Percentiles rank a stretch among this genome's conserved stretches.
phyloP scores from a whole-genome alignment of 64 coral and sea anemone species.

The Anthopleura sola region DNA sequence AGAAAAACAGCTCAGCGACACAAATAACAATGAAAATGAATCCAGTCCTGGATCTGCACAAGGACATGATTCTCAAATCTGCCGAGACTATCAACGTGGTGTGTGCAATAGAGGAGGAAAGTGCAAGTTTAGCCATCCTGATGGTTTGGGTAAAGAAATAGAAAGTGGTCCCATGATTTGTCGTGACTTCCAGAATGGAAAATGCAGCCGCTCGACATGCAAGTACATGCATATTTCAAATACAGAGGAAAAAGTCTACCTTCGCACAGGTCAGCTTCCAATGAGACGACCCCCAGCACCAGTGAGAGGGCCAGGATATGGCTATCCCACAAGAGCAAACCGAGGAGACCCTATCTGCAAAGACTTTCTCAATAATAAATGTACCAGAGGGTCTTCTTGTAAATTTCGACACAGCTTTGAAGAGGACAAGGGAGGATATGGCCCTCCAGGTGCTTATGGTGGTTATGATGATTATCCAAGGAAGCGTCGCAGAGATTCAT shows the following conservation, averaged over 20 bases:
- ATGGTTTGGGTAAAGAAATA: conserved; percentile 77
- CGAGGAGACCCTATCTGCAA: conserved; percentile 83
- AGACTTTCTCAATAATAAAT: conserved; percentile 94
- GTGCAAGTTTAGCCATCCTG: conserved; percentile 93
- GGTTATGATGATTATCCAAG: conserved; percentile 58
- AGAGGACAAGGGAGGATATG: conserved; percentile 53
- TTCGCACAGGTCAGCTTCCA: conserved; percentile 83
- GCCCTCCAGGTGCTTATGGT: conserved; percentile 43
- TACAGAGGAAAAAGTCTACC: conserved; percentile 83
- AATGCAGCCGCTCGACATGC: conserved; percentile 79
- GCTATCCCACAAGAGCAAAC: conserved; percentile 58
- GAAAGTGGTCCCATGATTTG: conserved; percentile 96
- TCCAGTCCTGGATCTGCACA: not conserved
- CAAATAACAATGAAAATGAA: conserved; percentile 64
- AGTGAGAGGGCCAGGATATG: conserved; percentile 11
- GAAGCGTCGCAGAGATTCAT: conserved; percentile 70
- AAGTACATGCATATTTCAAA: conserved; percentile 92
- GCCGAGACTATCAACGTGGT: conserved; percentile 94
- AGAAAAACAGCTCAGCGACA: conserved; percentile 52
- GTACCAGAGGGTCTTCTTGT: conserved; percentile 71
- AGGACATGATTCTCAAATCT: conserved; percentile 48
- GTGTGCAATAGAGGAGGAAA: conserved; percentile 89
- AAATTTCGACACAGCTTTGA: conserved; percentile 78
- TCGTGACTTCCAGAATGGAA: conserved; percentile 97
- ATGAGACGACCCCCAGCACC: conserved; percentile 25